Base-by-base conservation (phyloP, 1,140 invertebrate genomes). In the Metopolophium dirhodum region DNA sequence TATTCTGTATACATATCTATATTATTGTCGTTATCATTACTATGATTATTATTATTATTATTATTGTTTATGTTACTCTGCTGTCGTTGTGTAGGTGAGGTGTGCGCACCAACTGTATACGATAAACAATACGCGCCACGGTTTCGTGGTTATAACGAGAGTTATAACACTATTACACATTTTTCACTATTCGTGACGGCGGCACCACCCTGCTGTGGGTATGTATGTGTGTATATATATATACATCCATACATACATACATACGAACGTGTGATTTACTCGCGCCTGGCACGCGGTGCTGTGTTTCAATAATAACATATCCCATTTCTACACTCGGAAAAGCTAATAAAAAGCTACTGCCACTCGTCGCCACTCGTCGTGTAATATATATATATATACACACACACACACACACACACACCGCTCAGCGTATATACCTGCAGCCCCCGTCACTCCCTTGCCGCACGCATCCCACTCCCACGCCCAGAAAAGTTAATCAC, bases 281-380 rank as follows among this genome's bases (percentile, higher is more conserved):
- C 91, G 91, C 91, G 91, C 91, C 91, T 93, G 91, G 91, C 91
- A 93, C 91, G 91, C 91, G 91, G 91, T 57, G 49, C 82, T 37
- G 35, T 57, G 77, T 85, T 92, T 57, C 91, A 57, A 85, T 93
- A 93, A 85, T 90, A 90, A 90, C 37, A 90, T 57, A 90, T 90
- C 88, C 88, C 88, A 41, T 90, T 90, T 90, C 88, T 90, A 61
- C 91, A 85, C 47, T 49, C 30, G 47, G 90, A 82, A 83, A 92
- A 92, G 47, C 45, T 51, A 83, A 92, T 92, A 92, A 83, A 83
- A 92, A 92, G 41, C 88, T 54, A 54, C 88, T 54, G n/a, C 49
- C 88, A n/a, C 88, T 47, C n/a, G 49, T 20, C 51, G 11, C 35
- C 51, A 61, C 88, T 26, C 61, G 8, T 61, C 8, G 61, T 68